phyloP scores from a whole-genome alignment of 2,113 vertebrate species.

The Redunca redunca region DNA sequence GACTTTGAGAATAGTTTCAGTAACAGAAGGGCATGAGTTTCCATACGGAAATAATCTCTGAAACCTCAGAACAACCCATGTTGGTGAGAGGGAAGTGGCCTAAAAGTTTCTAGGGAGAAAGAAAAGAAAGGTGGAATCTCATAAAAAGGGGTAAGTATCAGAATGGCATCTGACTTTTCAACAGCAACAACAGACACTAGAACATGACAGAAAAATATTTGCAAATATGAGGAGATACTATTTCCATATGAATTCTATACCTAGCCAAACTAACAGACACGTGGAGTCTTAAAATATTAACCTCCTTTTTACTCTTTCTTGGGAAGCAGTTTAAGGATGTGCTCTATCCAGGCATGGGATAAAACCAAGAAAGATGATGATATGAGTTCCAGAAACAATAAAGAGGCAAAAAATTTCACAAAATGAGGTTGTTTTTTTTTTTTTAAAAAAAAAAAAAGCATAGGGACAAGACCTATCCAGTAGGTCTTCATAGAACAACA shows the following conservation, averaged over 20 bases:
- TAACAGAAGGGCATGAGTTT: background rate
- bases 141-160: background rate
- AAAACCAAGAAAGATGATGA: background rate
- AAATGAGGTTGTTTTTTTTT: background rate
- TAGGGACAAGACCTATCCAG: background rate
- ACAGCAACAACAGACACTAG: background rate
- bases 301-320: background rate
- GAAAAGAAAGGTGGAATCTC: background rate
- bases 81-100: background rate
- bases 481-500: background rate
- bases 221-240: background rate
- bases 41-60: background rate
- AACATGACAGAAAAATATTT: background rate
- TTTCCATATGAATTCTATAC: background rate
- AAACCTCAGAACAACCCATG: background rate
- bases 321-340: background rate
- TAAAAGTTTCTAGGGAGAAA: background rate
- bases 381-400: background rate
- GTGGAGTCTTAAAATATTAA: background rate
- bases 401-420: background rate
- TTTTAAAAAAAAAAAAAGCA: background rate
- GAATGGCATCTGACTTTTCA: background rate
- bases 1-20: background rate
- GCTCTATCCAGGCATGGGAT: background rate
- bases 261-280: background rate